Conservation (phyloP, 2,888 invertebrate genomes). For the Ctenicera cuprea region DNA sequence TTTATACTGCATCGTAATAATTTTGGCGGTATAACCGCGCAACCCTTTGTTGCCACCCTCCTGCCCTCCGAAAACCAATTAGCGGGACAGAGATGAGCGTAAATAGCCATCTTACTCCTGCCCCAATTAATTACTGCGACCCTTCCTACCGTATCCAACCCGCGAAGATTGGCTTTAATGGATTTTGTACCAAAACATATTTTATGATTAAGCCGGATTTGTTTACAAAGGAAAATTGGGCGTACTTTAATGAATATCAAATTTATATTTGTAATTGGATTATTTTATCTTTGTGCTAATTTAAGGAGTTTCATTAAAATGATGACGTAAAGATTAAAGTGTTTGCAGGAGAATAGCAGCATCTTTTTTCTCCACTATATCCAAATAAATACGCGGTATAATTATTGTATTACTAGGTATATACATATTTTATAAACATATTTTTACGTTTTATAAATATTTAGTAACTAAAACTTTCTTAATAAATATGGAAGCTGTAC, state of each 20-base stretch:
- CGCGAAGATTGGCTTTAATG: conserved; percentile 56
- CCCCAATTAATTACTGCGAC: conserved; percentile 56
- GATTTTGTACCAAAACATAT: conserved; percentile 56
- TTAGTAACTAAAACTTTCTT: too few relatives aligned
- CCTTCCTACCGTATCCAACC: conserved; percentile 53
- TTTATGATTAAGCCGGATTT: conserved; percentile 55
- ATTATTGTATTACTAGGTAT: too few relatives aligned
- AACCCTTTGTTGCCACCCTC: conserved; percentile 55
- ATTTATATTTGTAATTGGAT: conserved; percentile 47
- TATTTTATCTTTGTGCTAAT: conserved; percentile 45
- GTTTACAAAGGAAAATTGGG: conserved; percentile 53
- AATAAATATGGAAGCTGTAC: background rate
- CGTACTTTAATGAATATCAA: conserved; percentile 49
- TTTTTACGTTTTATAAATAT: too few relatives aligned
- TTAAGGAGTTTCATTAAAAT: conserved; percentile 29
- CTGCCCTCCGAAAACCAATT: conserved; percentile 58
- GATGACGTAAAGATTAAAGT: conserved; percentile 8
- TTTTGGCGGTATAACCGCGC: conserved; percentile 51
- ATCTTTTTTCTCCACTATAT: background rate
- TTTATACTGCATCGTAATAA: conserved; percentile 53
- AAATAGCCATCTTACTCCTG: conserved; percentile 49
- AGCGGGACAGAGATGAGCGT: conserved; percentile 50
- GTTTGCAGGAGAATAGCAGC: background rate
- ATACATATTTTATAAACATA: too few relatives aligned
- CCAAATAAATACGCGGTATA: too few relatives aligned